phyloP scores from a whole-genome alignment of 92 coral and sea anemone genomes.

The Zoanthus gigantus region DNA sequence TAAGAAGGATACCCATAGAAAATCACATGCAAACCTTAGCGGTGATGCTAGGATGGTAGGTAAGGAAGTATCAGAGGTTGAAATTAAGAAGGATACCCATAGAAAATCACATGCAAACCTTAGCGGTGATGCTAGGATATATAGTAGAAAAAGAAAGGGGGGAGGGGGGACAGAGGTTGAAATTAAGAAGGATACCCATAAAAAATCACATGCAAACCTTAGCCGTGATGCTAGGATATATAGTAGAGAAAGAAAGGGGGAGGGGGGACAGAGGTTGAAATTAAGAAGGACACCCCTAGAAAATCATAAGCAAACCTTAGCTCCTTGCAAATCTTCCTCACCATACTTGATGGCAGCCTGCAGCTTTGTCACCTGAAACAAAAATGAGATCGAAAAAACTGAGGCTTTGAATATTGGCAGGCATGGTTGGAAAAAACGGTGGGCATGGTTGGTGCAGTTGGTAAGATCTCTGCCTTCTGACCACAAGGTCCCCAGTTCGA shows the following conservation, averaged over 20 bases:
- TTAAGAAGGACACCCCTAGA: neutral
- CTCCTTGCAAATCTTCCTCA: conserved; percentile 96
- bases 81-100: neutral
- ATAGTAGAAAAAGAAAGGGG: too few relatives aligned
- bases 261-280: neutral
- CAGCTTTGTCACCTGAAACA: conserved; percentile 80
- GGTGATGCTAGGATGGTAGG: too few relatives aligned
- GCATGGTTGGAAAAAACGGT: too few relatives aligned
- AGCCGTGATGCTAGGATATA: too few relatives aligned
- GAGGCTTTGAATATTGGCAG: too few relatives aligned
- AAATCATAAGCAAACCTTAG: conserved; percentile 70
- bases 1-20: neutral
- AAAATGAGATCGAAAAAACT: too few relatives aligned
- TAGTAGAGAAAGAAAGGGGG: too few relatives aligned
- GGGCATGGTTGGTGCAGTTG: too few relatives aligned
- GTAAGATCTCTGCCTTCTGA: too few relatives aligned
- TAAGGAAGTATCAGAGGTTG: too few relatives aligned
- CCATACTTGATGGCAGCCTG: conserved; percentile 99
- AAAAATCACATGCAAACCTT: neutral
- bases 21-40: neutral
- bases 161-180: neutral
- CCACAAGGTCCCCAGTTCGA: too few relatives aligned
- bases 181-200: neutral
- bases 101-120: neutral
- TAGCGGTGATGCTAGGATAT: neutral